Evolutionary conservation across 1,140 invertebrate genomes (phyloP).

Genomic region (Scaptomyza hsui): DNA sequence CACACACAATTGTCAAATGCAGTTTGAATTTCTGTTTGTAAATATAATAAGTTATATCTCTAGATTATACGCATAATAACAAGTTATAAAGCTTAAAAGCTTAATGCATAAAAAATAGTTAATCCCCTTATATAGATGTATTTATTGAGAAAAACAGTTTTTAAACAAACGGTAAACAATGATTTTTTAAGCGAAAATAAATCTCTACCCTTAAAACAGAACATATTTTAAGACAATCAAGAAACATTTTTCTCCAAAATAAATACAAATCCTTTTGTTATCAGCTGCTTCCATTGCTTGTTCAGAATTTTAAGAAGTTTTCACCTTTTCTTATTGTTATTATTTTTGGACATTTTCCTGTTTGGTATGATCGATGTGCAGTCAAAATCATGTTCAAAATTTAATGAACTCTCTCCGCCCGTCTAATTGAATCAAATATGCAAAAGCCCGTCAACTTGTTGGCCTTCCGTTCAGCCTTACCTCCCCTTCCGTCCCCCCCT

Average conservation of each 20-base stretch:
- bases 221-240: background rate
- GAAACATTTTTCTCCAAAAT: background rate
- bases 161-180: no score
- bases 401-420: conserved; percentile 13
- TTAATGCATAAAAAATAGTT: no score
- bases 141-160: no score
- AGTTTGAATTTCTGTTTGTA: no score
- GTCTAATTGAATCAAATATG: conserved; percentile 29
- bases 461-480: background rate
- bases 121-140: no score
- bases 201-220: no score
- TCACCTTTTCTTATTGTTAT: background rate
- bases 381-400: conserved; percentile 20
- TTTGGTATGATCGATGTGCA: conserved; percentile 14
- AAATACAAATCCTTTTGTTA: background rate
- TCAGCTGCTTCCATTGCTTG: background rate
- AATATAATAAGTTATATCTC: background rate
- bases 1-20: background rate
- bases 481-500: background rate
- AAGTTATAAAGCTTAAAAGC: no score
- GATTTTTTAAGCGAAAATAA: no score
- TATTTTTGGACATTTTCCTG: background rate
- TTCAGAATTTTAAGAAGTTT: background rate
- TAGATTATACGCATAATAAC: background rate
- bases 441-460: conserved; percentile 28